Percentiles rank a stretch among this genome's conserved stretches.
Evolutionary conservation across 2,797 vertebrate genomes (phyloP).

Genomic region (Brotula barbata): DNA sequence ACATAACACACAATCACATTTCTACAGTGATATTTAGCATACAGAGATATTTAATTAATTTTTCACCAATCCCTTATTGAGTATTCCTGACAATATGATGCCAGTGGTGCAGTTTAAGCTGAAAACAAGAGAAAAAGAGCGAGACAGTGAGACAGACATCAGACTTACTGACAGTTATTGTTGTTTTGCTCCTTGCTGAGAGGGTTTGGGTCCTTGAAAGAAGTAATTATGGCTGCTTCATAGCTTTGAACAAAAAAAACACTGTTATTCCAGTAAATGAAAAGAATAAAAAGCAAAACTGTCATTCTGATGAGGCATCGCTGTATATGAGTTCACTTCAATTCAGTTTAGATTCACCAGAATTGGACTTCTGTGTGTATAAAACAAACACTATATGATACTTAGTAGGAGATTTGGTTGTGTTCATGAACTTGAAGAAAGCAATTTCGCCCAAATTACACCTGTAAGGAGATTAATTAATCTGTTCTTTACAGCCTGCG

Average conservation of each 20-base stretch:
- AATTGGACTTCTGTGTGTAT: background rate
- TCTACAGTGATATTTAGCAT: background rate
- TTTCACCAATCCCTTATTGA: constrained; percentile 10
- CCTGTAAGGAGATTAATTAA: background rate
- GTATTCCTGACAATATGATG: constrained; percentile 24
- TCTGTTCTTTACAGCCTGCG: background rate
- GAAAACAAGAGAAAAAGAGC: constrained; percentile 17
- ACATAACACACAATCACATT: background rate
- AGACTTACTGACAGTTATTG: constrained; percentile 56
- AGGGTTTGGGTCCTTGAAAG: constrained; percentile 55
- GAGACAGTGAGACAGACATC: constrained; percentile 29
- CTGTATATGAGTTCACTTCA: constrained; percentile 45
- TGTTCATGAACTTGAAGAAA: background rate
- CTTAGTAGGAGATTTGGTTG: background rate
- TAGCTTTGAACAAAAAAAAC: constrained; percentile 36
- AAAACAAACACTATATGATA: background rate
- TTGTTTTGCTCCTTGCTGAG: constrained; percentile 57
- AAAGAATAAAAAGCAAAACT: constrained; percentile 26
- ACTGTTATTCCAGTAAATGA: background rate
- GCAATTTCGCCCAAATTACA: background rate
- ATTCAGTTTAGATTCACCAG: constrained; percentile 14
- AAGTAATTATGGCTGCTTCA: constrained; percentile 54
- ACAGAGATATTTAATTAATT: constrained; percentile 15
- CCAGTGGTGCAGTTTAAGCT: constrained; percentile 28
- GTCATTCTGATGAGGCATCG: constrained; percentile 24